Base-by-base conservation (phyloP, 2,797 vertebrate species). In the Ptychobarbus kaznakovi region DNA sequence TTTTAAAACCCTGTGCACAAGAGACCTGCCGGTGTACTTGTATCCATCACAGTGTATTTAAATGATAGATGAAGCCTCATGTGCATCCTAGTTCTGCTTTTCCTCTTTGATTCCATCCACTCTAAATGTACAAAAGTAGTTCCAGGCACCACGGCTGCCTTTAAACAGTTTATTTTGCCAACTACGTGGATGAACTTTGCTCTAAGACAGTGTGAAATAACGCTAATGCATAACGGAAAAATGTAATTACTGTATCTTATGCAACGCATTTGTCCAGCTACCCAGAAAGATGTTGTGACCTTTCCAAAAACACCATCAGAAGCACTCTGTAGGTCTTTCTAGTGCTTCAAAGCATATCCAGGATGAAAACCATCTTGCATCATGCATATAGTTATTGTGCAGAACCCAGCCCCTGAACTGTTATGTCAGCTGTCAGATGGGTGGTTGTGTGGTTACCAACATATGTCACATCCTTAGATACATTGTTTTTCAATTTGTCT, bases 301-400 rank as follows among this genome's bases (percentile, higher is more conserved):
- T 93, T 92, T 92, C 86, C 79, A 35, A 87, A 89, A 88, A 91
- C 91, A 92, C 90, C 65, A 40, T 80, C 38, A 69, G 72, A 86
- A 69, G 38, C 69, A 44, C 73, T 51, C 58, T 70, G 20, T 82
- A 81, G 53, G 56, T 69, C 53, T 51, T 51, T 81, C 63, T 63
- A 82, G 51, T 16, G 6, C 58, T 86, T 85, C 46, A 80, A 74
- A 80, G 77, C 84, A 80, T 73, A 80, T 85, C 84, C 32, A 80
- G 66, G 53, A 72, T 78, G 12, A 84, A 78, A 78, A 58, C 18
- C 44, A 42, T 72, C 66, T 84, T 58, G 65, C 49, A 65, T 65
- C 25, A 83, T 76, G n/a, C 63, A 78, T 77, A 78, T 56, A 78
- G 82, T 69, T 76, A 81, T 76, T 75, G 53, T 73, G 7, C 72